Base-by-base conservation (phyloP, 1,140 invertebrate genomes). In the Drosophila santomea region DNA sequence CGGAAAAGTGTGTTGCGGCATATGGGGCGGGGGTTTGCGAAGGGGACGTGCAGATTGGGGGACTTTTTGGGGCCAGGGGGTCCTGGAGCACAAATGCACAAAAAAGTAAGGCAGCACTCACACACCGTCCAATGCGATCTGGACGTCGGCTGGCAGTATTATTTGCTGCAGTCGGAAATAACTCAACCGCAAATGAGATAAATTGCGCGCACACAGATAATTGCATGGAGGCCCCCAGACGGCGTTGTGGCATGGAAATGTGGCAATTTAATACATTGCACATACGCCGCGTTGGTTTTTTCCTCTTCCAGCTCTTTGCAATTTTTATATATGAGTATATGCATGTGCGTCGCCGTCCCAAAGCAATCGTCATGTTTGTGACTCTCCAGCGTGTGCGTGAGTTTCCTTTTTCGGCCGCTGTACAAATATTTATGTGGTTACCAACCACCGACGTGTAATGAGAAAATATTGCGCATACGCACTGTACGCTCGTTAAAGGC, bases 141-240 rank as follows among this genome's bases (percentile, higher is more conserved):
- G 67, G 44, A 36, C 43, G 63, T 23, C 48, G 67, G 50, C 25
- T 25, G 59, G 63, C 55, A 56, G 69, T 66, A 88, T 80, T 89
- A 89, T 89, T 89, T 80, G 84, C 83, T 89, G 80, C 80, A 83
- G 74, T 80, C 75, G 90, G 77, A 91, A 91, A 91, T 84, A 91
- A 91, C 85, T 91, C 90, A 91, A 91, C 90, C 86, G 90, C 90
- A 91, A 91, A 91, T 91, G 90, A 90, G 90, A 91, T 91, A 91
- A 91, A 91, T 91, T 91, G 83, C 75, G 68, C 78, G 86, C 80
- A 88, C 63, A 84, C 73, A 91, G 90, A 91, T 91, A 88, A 91
- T 91, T 91, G 85, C 90, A 80, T 69, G 78, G 68, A 28, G 72
- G 64, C 51, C 68, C 60, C 73, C 52, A 52, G 67, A 78, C 41